Evolutionary conservation across 2,888 invertebrate species (phyloP).

Genomic region (Camptogramma bilineatum): DNA sequence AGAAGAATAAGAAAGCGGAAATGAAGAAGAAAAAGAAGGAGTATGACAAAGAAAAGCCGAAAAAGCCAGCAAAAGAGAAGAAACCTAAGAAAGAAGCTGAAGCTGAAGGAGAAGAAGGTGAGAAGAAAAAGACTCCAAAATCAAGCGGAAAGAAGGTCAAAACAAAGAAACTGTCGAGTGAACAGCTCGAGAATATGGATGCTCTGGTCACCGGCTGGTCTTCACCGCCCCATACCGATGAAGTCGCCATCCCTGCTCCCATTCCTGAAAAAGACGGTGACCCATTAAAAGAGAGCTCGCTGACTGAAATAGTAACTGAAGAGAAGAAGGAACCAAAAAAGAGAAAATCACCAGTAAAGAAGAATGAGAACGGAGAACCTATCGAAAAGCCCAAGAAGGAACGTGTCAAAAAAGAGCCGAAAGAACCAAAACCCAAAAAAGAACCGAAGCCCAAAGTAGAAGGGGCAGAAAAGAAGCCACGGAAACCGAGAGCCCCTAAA

Average conservation of each 20-base stretch:
- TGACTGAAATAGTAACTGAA: slow-evolving; percentile 21
- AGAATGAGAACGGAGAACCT: slow-evolving; percentile 49
- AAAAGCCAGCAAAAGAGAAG: slow-evolving; percentile 41
- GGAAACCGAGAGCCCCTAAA: slow-evolving; percentile 70
- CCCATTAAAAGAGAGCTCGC: slow-evolving; percentile 27
- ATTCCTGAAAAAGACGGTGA: slow-evolving; percentile 30
- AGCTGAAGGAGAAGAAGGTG: slow-evolving; percentile 27
- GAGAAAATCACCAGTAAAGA: slow-evolving; percentile 54
- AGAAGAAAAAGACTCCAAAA: slow-evolving; percentile 49
- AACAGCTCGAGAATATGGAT: slow-evolving; percentile 68
- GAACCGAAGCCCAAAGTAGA: slow-evolving; percentile 49
- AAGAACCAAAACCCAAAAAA: slow-evolving; percentile 50
- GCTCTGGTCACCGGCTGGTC: slow-evolving; percentile 72
- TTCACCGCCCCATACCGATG: slow-evolving; percentile 66
- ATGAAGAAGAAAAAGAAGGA: slow-evolving; percentile 55
- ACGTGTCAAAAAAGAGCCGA: slow-evolving; percentile 56
- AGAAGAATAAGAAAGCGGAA: slow-evolving; percentile 36
- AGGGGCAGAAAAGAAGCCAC: slow-evolving; percentile 65
- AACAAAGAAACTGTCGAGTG: slow-evolving; percentile 67
- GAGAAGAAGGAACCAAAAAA: slow-evolving; percentile 65
- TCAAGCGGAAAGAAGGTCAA: slow-evolving; percentile 56
- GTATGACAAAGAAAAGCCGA: slow-evolving; percentile 57
- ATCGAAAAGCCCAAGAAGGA: slow-evolving; percentile 61
- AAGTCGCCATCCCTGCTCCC: slow-evolving; percentile 49
- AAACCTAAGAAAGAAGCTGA: slow-evolving; percentile 42